Base-by-base conservation (phyloP, 2,797 vertebrate genomes). In the Phrynocephalus guinanensis region DNA sequence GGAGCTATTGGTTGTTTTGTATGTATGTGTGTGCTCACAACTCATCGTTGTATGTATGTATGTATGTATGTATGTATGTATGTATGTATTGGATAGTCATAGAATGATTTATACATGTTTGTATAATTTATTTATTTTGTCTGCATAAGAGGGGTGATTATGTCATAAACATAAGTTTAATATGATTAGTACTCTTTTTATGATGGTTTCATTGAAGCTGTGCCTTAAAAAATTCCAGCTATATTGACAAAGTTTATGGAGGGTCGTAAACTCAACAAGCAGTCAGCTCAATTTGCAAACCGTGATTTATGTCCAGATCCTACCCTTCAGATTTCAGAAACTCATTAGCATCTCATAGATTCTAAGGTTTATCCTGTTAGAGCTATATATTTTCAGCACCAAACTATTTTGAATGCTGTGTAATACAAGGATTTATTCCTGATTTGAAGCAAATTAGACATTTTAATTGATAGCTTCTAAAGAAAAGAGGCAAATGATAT, bases 211-310 rank as follows among this genome's bases (percentile, higher is more conserved):
- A 89, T 87, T 18, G 38, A 18, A 10, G 22, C 52, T 72, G 87
- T 85, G 68, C 95, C 94, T 94, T 94, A 93, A 93, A 88, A 89
- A 89, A 95, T 93, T 18, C 7, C 85, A 95, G 79, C 96, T 97
- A 96, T 94, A 95, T 93, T 97, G 96, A 96, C 95, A 96, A 96
- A 93, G 96, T 97, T 97, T 97, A 96, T 95, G 91, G 94, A 93
- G 90, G 91, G 93, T 97, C 96, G 95, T 95, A 96, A 96, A 96
- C 93, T 96, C 95, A 96, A 94, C 93, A 96, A 93, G 81, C 92
- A 95, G 92, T 97, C 92, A 96, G 91, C 92, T 93, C 88, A 92
- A 92, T 92, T 96, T 94, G 92, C 97, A 95, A 97, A 96, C 94
- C 95, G 95, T 94, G 92, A 96, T 97, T 97, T 95, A 87, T 96